Evolutionary conservation across 1,140 invertebrate genomes (phyloP).

Genomic region (Aphidius gifuensis): DNA sequence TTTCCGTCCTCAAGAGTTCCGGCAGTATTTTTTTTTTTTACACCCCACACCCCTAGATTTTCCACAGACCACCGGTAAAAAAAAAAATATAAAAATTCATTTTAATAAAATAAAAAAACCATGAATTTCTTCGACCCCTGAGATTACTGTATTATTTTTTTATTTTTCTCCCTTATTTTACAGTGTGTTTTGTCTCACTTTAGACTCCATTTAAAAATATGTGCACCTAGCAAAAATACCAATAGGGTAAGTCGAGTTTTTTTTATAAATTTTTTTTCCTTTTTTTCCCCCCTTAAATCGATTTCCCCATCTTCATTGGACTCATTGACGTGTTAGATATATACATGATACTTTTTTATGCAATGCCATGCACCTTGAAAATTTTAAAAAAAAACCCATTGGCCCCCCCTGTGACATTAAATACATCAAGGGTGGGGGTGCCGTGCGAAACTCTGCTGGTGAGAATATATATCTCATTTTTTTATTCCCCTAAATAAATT

Average conservation of each 20-base stretch:
- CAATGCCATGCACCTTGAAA: background rate
- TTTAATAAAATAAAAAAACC: background rate
- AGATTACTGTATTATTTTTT: constrained; percentile 20
- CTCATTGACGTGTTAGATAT: background rate
- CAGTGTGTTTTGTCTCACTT: constrained; percentile 4
- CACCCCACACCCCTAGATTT: constrained; percentile 20
- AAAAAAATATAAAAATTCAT: background rate
- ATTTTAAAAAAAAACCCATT: background rate
- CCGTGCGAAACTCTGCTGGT: constrained; percentile 49
- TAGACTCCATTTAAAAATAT: background rate
- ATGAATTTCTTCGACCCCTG: background rate
- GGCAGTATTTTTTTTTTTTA: background rate
- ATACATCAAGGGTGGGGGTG: constrained; percentile 16
- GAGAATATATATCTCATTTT: constrained; percentile 36
- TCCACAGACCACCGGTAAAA: background rate
- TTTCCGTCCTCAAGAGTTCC: constrained; percentile 37
- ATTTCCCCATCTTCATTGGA: constrained; percentile 24
- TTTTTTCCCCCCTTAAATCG: constrained; percentile 18
- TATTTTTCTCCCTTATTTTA: too few relatives aligned
- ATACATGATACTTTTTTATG: constrained; percentile 14
- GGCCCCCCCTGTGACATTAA: constrained; percentile 21
- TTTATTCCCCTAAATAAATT: constrained; percentile 10
- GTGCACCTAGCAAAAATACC: constrained; percentile 40
- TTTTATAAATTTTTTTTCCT: constrained; percentile 15
- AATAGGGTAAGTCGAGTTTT: constrained; percentile 25